Evolutionary conservation across 2,113 vertebrate species (phyloP), one percentile per base, ranked within the genome.

Genomic region (Mirounga angustirostris): DNA sequence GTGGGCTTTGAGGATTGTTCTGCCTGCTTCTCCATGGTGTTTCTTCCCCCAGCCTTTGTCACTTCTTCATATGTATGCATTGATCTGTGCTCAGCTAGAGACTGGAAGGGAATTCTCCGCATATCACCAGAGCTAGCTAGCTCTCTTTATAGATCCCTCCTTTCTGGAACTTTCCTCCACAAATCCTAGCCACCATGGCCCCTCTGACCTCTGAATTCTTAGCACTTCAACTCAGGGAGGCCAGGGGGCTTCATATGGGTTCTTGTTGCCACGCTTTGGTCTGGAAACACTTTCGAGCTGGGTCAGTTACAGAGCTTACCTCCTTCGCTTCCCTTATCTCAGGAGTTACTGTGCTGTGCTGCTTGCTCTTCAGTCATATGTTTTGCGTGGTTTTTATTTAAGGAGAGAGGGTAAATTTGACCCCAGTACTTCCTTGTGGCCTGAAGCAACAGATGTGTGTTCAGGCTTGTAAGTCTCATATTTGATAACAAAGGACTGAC

Each of bases 361-460:
- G 24, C 33, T 80, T 89, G 33, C 19, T 63, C 4, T 84, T 28
- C 21, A 9, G 2, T 84, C 4, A 1, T 84, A 36, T 80, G 46
- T 91, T 79, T 89, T 80, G 14, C 59, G 33, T 96, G 73, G 30
- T 40, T 87, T 93, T 90, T 92, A 81, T 59, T 85, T 91, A 88
- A 94, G 79, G n/a, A 89, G 7, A 52, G 16, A 97, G 36, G 16
- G 46, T 87, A 97, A 79, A 83, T 97, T 59, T 74, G 40, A 16
- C 43, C 59, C 56, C 11, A 80, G 19, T 93, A 90, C 52, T 95
- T 88, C n/a, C 84, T 36, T 84, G 30, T 71, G 58, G 52, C 50
- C 33, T 92, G 52, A 86, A 92, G 71, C 65, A 80, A 30, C 83
- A 89, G 22, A 36, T 59, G 40, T 52, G 40, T 86, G 18, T 73